Evolutionary conservation across 2,888 invertebrate species (phyloP), one percentile per base, ranked within the genome.

Genomic region (Mystacides longicornis): DNA sequence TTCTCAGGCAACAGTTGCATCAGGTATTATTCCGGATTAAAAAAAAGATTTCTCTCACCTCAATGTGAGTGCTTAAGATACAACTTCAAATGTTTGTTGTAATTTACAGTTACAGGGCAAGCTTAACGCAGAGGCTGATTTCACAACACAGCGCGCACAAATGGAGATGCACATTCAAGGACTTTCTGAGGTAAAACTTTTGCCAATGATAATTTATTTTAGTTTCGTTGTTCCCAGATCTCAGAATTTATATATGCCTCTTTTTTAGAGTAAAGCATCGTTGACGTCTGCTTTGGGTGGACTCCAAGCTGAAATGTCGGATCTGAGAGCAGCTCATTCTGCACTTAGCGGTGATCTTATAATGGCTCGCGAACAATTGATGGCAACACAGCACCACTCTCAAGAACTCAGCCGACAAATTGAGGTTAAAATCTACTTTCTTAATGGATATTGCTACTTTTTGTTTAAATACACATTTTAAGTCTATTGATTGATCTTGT

Each of bases 151-250:
- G 63, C 73, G 80, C 18, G 81, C 83, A 55, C 83, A 85, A 64
- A 69, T 84, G 69, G 86, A 86, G 63, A 72, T 82, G 65, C 81
- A 82, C 63, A 78, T 85, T 53, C 77, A 81, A 59, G 78, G 81
- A 64, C 72, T 81, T 63, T 79, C 81, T 11, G 85, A 86, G 51
- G 65, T 65, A 59, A 55, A 53, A 55, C 56, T 49, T 42, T 62
- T 33, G 37, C 21, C 33, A 18, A 51, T 42, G 21, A 45, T 22
- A n/a, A 3, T 54, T 23, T 37, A 37, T 37, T 37, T 3, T 14
- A 7, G 3, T 37, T 7, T 27, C 5, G 7, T 11, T 27, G 27
- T 27, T 11, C 11, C 5, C 27, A 27, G 7, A 7, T 5, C 11
- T 11, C 11, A 27, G 7, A 27, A 27, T 27, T 7, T 7, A 27